Conservation (phyloP, 2,888 invertebrate genomes). For the Eupithecia subumbrata region DNA sequence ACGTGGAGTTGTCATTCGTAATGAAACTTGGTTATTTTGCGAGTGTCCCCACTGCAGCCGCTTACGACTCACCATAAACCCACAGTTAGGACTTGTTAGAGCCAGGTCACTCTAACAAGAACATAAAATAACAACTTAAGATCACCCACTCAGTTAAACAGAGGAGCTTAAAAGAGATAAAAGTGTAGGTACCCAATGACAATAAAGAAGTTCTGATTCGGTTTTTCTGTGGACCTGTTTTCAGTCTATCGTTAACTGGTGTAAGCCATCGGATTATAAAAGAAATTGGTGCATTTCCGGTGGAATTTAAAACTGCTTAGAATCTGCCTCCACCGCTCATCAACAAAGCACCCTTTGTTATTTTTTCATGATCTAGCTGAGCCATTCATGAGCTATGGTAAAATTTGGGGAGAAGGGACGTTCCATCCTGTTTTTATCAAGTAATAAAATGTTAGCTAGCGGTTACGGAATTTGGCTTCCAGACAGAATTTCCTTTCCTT, state of each 20-base stretch:
- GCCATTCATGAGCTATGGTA: slow-evolving; percentile 37
- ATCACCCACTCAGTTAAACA: background rate
- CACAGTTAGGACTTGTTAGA: slow-evolving; percentile 15
- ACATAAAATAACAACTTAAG: slow-evolving; percentile 1
- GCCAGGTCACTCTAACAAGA: slow-evolving; percentile 15
- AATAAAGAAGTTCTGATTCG: background rate
- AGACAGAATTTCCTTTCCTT: slow-evolving; percentile 58
- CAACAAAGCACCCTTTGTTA: background rate
- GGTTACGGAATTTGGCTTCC: slow-evolving; percentile 62
- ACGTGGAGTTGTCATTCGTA: slow-evolving; percentile 44
- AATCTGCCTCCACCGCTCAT: background rate
- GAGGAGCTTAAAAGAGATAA: background rate
- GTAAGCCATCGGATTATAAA: too few species aligned
- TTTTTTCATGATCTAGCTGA: slow-evolving; percentile 1
- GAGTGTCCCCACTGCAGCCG: slow-evolving; percentile 47
- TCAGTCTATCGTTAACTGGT: background rate
- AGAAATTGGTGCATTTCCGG: background rate
- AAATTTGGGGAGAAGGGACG: slow-evolving; percentile 58
- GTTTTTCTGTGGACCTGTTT: background rate
- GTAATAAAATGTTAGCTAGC: slow-evolving; percentile 66
- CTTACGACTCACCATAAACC: slow-evolving; percentile 45
- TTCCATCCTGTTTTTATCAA: slow-evolving; percentile 65
- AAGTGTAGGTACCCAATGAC: background rate
- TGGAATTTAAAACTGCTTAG: background rate
- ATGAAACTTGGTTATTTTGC: slow-evolving; percentile 50